Percentiles rank a stretch among this genome's conserved stretches.
phyloP scores from a whole-genome alignment of 2,888 invertebrate species.

The Drosophila barbarae region DNA sequence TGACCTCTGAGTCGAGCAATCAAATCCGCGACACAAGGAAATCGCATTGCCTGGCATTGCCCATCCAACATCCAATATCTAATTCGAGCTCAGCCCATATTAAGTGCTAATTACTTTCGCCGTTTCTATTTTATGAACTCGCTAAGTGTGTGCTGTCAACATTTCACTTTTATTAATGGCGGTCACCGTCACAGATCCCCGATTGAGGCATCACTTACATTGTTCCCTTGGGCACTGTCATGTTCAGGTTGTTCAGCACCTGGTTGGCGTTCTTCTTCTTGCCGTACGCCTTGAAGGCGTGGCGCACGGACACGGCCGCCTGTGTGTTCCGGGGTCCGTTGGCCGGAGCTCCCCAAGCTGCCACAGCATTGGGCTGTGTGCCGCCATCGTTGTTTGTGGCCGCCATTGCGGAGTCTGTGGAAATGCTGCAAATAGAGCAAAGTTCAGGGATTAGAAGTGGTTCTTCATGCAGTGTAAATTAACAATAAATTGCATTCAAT shows the following conservation, averaged over 20 bases:
- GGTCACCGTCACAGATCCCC: background rate
- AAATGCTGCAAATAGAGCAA: slow-evolving; percentile 69
- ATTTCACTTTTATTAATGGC: slow-evolving; percentile 52
- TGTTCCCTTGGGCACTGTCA: slow-evolving; percentile 96
- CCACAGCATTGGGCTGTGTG: slow-evolving; percentile 62
- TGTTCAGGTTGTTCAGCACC: slow-evolving; percentile 92
- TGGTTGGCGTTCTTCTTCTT: slow-evolving; percentile 92
- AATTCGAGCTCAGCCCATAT: slow-evolving; percentile 26
- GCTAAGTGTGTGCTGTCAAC: slow-evolving; percentile 54
- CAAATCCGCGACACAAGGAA: slow-evolving; percentile 44
- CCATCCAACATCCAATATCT: background rate
- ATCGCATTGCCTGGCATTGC: slow-evolving; percentile 17
- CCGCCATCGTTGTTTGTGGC: slow-evolving; percentile 79
- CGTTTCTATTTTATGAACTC: slow-evolving; percentile 44
- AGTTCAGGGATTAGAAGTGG: slow-evolving; percentile 9
- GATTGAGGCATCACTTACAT: slow-evolving; percentile 86
- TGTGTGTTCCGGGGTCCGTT: slow-evolving; percentile 79
- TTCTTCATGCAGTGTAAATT: too few species aligned
- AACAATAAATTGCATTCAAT: background rate
- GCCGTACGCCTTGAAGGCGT: slow-evolving; percentile 94
- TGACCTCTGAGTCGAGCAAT: slow-evolving; percentile 59
- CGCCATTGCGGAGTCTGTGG: slow-evolving; percentile 77
- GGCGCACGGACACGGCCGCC: slow-evolving; percentile 92
- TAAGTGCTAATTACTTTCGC: slow-evolving; percentile 63
- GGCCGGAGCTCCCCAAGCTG: slow-evolving; percentile 81